Base-by-base conservation (phyloP, 2,797 vertebrate genomes). In the Chaetophractus vellerosus region DNA sequence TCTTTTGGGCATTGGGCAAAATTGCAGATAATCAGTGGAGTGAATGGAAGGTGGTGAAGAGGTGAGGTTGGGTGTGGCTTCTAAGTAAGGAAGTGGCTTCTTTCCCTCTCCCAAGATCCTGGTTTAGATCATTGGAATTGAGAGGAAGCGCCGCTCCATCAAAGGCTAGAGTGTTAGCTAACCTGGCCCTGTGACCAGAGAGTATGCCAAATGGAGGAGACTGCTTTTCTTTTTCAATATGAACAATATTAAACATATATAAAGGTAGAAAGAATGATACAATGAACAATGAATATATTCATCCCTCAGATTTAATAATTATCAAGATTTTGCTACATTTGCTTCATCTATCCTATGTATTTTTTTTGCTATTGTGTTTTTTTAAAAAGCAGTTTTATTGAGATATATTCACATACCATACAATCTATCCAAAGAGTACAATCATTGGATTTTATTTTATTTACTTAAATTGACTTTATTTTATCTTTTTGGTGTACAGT, bases 281-380 rank as follows among this genome's bases (percentile, higher is more conserved):
- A 79, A 9, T 45, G 28, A 88, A 18, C 38, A 2, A 8, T 24
- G 5, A 61, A 61, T 68, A 9, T 72, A 28, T 48, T 93, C 33
- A 66, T n/a, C 38, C 9, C 59, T 93, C 33, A 88, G 88, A 36
- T 63, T 83, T 50, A 61, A 7, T 91, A 78, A 85, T 91, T 72
- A 12, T 79, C 38, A 91, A 50, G 63, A 64, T n/a, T 86, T 91
- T 71, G 57, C 64, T 87, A 83, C 31, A 79, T 83, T 78, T 94
- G 19, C 64, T 81, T 85, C 15, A 81, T 81, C 26, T 75, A 5
- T 83, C 57, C 31, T n/a, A 41, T 76, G 55, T 64, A 68, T 88
- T 85, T 72, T 83, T 83, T 86, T 89, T 81, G 75, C 61, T 81
- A n/a, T 66, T 84, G 33, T 95, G 52, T 55, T 55, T 55, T 55